Evolutionary conservation across 2,888 invertebrate species (phyloP).

Genomic region (Agrotis exclamationis): DNA sequence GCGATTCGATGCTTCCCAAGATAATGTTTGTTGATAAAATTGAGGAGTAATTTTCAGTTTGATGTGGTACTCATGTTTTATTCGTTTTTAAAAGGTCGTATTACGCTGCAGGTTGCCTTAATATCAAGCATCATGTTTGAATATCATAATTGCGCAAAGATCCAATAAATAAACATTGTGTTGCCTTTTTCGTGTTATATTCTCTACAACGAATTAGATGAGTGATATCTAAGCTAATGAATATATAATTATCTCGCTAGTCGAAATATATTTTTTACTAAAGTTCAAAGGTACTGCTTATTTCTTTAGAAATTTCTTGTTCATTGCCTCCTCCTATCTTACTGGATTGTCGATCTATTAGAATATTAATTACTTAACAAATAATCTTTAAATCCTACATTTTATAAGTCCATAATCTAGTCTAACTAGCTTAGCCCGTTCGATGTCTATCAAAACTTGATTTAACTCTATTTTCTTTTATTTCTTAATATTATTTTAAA

Average conservation of each 20-base stretch:
- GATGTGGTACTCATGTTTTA: constrained; percentile 1
- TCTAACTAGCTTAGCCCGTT: background rate
- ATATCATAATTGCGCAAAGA: background rate
- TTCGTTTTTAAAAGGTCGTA: background rate
- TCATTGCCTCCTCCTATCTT: background rate
- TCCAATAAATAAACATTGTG: no score
- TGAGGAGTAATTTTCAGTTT: constrained; percentile 22
- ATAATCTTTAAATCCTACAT: background rate
- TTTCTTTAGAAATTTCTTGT: no score
- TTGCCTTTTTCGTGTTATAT: no score
- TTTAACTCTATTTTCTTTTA: background rate
- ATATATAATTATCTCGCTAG: no score
- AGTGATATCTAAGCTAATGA: background rate
- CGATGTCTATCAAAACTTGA: background rate
- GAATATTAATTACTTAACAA: background rate
- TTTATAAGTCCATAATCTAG: background rate
- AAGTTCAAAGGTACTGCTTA: no score
- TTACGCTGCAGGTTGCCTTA: background rate
- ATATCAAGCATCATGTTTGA: background rate
- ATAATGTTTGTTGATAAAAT: constrained; percentile 43
- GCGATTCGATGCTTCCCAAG: constrained; percentile 45
- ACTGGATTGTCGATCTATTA: background rate
- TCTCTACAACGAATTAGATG: background rate
- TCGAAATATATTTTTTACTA: background rate
- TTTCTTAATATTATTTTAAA: no score